phyloP scores from a whole-genome alignment of 2,888 invertebrate species.

The Morinoia aosen region DNA sequence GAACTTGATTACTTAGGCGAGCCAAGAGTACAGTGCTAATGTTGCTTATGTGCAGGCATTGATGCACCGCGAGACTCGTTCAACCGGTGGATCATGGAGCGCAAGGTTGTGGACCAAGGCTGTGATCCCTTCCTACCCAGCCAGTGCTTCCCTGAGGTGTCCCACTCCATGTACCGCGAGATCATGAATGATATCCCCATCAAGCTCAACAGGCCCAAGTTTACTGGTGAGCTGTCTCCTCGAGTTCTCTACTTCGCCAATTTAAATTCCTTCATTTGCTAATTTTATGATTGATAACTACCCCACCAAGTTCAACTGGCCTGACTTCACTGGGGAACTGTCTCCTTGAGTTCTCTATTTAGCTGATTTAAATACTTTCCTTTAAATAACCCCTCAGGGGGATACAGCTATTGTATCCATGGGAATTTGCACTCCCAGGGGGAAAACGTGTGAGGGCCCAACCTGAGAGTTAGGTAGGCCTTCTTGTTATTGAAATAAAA shows the following conservation, averaged over 20 bases:
- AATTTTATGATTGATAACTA: conserved; percentile 91
- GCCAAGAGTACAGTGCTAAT: too few relatives aligned
- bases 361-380: neutral
- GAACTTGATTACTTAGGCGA: too few relatives aligned
- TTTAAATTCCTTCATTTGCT: neutral
- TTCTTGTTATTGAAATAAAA: too few relatives aligned
- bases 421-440: too few relatives aligned
- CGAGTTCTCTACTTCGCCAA: neutral
- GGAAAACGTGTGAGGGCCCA: too few relatives aligned
- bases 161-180: conserved; percentile 94
- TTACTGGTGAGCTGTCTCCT: conserved; percentile 74
- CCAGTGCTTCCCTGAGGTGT: conserved; percentile 92
- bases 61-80: conserved; percentile 97
- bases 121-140: conserved; percentile 92
- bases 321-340: conserved; percentile 82
- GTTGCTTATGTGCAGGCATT: conserved; percentile 75
- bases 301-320: conserved; percentile 94
- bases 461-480: too few relatives aligned
- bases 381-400: too few relatives aligned
- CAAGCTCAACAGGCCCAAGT: conserved; percentile 94
- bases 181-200: conserved; percentile 99
- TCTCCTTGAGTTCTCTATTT: neutral
- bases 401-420: too few relatives aligned
- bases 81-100: conserved; percentile 94
- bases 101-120: conserved; percentile 91